A percentile compares a stretch with the other conserved stretches of the same genome.
phyloP scores from a whole-genome alignment of 2,797 vertebrate species.

The Onychomys torridus region DNA sequence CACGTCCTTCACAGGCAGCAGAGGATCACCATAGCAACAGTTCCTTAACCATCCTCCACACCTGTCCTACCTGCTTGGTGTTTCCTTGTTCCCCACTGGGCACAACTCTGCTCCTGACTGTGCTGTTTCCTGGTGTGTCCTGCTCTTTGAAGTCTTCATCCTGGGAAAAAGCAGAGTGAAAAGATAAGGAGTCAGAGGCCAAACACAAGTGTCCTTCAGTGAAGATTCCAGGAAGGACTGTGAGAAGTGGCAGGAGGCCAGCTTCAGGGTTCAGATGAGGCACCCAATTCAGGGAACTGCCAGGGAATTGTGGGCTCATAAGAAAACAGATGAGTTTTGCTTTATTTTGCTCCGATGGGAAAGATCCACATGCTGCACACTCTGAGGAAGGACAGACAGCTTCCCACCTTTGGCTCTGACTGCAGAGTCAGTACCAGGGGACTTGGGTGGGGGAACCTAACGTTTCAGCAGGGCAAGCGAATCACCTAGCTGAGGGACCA shows the following conservation, averaged over 20 bases:
- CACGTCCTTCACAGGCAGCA: not conserved
- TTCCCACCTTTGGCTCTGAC: accelerated
- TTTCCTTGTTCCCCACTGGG: constrained; percentile 31
- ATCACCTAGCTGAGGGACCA: not conserved
- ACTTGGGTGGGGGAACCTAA: not conserved
- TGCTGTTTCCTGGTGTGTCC: not conserved
- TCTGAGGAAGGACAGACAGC: not conserved
- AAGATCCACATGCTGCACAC: not conserved
- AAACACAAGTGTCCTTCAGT: not conserved
- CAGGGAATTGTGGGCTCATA: not conserved
- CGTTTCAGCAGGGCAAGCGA: not conserved
- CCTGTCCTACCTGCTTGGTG: constrained; percentile 68
- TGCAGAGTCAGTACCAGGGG: not conserved
- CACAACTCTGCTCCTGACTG: constrained; percentile 45
- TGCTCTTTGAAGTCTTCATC: not conserved
- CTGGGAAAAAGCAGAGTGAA: constrained; percentile 47
- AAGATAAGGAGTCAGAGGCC: constrained; percentile 5
- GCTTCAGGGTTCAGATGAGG: not conserved
- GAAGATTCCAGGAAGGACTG: not conserved
- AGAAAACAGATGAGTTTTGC: not conserved
- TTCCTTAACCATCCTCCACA: accelerated
- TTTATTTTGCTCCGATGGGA: not conserved
- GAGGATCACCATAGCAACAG: not conserved
- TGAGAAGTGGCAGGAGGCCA: not conserved
- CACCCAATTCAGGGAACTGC: not conserved